Evolutionary conservation across 1,140 invertebrate genomes (phyloP).

Genomic region (Drosophila nannoptera): DNA sequence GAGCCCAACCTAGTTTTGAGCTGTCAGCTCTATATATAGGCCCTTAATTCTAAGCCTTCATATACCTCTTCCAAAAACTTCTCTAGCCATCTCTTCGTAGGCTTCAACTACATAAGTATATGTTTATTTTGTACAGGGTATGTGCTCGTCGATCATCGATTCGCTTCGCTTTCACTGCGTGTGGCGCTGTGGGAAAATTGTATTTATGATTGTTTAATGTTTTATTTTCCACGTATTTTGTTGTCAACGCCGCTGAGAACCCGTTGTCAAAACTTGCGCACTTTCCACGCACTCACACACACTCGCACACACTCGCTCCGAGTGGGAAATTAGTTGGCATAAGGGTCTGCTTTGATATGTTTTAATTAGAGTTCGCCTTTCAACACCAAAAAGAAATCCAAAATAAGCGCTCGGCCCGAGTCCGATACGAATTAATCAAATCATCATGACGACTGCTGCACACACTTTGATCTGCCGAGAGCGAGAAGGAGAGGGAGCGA

Average conservation of each 20-base stretch:
- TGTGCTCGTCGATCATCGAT: neutral
- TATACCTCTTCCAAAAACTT: too few species aligned
- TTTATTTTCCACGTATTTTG: conserved; percentile 70
- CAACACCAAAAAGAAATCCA: conserved; percentile 10
- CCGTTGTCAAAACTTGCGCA: conserved; percentile 30
- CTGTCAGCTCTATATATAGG: too few species aligned
- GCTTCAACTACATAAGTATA: neutral
- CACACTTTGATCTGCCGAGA: conserved; percentile 59
- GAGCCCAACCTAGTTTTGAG: too few species aligned
- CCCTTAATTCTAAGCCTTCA: too few species aligned
- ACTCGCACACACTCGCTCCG: neutral
- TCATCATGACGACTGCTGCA: conserved; percentile 53
- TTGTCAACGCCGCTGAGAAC: conserved; percentile 35
- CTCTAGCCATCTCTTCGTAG: neutral
- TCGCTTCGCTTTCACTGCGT: neutral
- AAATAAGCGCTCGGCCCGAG: conserved; percentile 19
- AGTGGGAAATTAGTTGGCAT: conserved; percentile 6
- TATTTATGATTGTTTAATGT: conserved; percentile 75
- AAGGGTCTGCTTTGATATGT: conserved; percentile 25
- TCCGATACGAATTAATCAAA: conserved; percentile 68
- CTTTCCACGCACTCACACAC: conserved; percentile 10
- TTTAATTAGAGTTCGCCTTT: conserved; percentile 41
- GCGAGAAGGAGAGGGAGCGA: conserved; percentile 1
- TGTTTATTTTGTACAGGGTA: conserved; percentile 11
- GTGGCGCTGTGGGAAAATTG: conserved; percentile 65